phyloP scores from a whole-genome alignment of 2,113 vertebrate species.

The Eubucco bourcierii region DNA sequence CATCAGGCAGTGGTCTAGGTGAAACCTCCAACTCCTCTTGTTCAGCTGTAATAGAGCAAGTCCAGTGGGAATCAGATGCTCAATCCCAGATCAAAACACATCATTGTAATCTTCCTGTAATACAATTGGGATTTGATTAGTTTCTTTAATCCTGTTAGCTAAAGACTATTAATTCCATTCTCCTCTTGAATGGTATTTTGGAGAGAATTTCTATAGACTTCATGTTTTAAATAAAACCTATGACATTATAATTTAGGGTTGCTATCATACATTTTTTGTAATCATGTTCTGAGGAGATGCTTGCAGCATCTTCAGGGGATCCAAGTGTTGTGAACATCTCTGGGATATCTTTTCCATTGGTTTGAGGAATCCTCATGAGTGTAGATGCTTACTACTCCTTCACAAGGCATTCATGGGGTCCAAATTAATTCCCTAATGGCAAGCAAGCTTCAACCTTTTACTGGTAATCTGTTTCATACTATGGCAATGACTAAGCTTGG shows the following conservation, averaged over 20 bases:
- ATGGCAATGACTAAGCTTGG: not conserved
- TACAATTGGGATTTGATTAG: not conserved
- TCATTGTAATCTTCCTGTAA: not conserved
- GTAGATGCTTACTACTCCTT: not conserved
- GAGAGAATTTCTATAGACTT: not conserved
- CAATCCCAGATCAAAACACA: not conserved
- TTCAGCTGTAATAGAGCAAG: not conserved
- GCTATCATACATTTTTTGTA: not conserved
- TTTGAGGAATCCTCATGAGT: not conserved
- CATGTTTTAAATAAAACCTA: not conserved
- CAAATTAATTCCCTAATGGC: not conserved
- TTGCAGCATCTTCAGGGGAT: not conserved
- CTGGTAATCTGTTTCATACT: not conserved
- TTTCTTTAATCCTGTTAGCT: not conserved
- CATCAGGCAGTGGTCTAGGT: not conserved
- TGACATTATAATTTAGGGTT: not conserved
- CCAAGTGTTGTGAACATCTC: not conserved
- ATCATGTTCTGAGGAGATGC: not conserved
- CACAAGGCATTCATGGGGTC: accelerated
- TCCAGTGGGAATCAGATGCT: not conserved
- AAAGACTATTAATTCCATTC: not conserved
- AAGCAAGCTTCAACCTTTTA: not conserved
- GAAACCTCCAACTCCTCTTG: not conserved
- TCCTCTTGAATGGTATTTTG: not conserved
- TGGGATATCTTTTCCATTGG: not conserved